A percentile compares a stretch with the other conserved stretches of the same genome.
Conservation (phyloP, 2,113 vertebrate genomes). For the Grammomys dolichurus region DNA sequence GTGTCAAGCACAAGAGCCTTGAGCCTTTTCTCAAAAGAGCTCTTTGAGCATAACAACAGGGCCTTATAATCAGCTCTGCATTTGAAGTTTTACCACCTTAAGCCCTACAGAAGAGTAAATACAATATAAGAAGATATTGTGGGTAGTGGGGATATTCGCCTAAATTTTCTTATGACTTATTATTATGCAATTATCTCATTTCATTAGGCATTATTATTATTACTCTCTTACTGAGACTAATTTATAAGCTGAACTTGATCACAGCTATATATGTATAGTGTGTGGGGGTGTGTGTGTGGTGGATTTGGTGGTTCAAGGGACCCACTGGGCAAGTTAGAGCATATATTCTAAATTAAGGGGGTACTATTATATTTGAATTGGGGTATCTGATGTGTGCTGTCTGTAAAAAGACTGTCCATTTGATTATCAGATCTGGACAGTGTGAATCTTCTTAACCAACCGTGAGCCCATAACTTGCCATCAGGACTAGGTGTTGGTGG, state of each 20-base stretch:
- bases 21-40: background rate
- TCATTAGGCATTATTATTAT: background rate
- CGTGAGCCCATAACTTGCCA: background rate
- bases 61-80: background rate
- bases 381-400: background rate
- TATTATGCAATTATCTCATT: background rate
- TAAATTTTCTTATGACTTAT: background rate
- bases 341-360: background rate
- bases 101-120: background rate
- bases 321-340: background rate
- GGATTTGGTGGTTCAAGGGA: background rate
- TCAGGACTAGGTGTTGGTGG: too few relatives aligned
- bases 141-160: background rate
- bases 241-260: background rate
- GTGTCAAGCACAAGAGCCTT: background rate
- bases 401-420: background rate
- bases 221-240: background rate
- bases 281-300: fast-evolving
- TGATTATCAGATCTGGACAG: background rate
- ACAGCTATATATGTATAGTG: background rate
- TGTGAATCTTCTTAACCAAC: background rate
- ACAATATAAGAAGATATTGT: background rate
- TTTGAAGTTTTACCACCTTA: background rate
- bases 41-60: background rate
- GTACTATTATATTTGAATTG: background rate